phyloP scores from a whole-genome alignment of 2,888 invertebrate species.

The Napeogenes inachia region DNA sequence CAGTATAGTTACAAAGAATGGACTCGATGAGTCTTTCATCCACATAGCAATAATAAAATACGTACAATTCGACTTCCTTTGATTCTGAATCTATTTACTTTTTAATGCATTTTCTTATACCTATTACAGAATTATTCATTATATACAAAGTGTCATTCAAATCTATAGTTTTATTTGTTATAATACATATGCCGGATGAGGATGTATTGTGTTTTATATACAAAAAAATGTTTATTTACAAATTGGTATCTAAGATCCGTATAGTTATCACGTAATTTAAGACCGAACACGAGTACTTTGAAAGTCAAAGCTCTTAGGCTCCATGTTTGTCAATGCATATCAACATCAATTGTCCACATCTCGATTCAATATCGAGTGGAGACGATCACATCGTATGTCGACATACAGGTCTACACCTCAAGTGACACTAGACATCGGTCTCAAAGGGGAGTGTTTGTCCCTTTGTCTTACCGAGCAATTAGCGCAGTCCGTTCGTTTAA shows the following conservation, averaged over 20 bases:
- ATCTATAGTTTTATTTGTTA: too few relatives aligned
- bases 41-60: too few relatives aligned
- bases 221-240: too few relatives aligned
- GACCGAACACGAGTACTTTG: slow-evolving; percentile 7
- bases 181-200: too few relatives aligned
- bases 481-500: slow-evolving; percentile 76
- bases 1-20: too few relatives aligned
- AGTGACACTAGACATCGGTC: slow-evolving; percentile 70
- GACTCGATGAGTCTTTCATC: too few relatives aligned
- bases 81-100: too few relatives aligned
- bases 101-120: too few relatives aligned
- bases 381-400: slow-evolving; percentile 42
- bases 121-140: too few relatives aligned
- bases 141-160: too few relatives aligned
- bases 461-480: slow-evolving; percentile 76
- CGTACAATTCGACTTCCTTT: too few relatives aligned
- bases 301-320: slow-evolving; percentile 19
- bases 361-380: slow-evolving; percentile 46
- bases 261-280: slow-evolving; percentile 4
- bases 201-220: too few relatives aligned
- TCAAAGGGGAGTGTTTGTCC: slow-evolving; percentile 76
- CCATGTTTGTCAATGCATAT: slow-evolving; percentile 26
- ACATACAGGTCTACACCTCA: slow-evolving; percentile 60
- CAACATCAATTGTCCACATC: slow-evolving; percentile 28
- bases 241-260: not conserved